Conservation (phyloP, 92 coral and sea anemone genomes). For the Paramuricea clavata region DNA sequence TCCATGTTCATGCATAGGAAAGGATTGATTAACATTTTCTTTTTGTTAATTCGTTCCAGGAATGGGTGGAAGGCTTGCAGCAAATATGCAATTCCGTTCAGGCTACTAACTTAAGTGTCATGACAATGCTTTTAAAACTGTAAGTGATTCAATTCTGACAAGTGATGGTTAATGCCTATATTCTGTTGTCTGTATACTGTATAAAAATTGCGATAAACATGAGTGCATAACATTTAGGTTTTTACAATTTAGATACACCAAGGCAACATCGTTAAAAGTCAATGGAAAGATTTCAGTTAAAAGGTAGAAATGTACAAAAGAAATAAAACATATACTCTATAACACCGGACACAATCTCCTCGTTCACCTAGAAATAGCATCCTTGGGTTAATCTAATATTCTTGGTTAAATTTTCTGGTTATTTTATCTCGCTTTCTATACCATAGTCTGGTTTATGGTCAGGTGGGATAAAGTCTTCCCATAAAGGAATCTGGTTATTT, state of each 20-base stretch:
- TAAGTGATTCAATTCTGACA: conserved; percentile 58
- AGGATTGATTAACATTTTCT: no score
- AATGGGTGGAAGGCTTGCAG: conserved; percentile 77
- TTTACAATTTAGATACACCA: conserved; percentile 70
- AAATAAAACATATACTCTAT: background rate
- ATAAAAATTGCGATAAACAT: background rate
- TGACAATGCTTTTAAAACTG: conserved; percentile 86
- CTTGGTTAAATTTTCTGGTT: no score
- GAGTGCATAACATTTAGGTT: background rate
- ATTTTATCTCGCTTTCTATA: no score
- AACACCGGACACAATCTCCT: no score
- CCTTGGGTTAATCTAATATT: no score
- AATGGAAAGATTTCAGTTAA: conserved; percentile 82
- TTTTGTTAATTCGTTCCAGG: conserved; percentile 68
- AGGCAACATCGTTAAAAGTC: conserved; percentile 59
- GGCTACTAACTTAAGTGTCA: conserved; percentile 74
- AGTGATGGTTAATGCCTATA: background rate
- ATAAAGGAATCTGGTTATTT: no score
- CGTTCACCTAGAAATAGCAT: no score
- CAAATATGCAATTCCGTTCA: conserved; percentile 72
- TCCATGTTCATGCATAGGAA: no score
- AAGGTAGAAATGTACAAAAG: conserved; percentile 58
- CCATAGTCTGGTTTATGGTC: no score
- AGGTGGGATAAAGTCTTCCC: no score
- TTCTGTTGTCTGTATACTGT: background rate